These are phyloP conservation scores for Brachionus sp. DNA, from an alignment of 1,140 invertebrate species.

Conservation along the genomic window DNA sequence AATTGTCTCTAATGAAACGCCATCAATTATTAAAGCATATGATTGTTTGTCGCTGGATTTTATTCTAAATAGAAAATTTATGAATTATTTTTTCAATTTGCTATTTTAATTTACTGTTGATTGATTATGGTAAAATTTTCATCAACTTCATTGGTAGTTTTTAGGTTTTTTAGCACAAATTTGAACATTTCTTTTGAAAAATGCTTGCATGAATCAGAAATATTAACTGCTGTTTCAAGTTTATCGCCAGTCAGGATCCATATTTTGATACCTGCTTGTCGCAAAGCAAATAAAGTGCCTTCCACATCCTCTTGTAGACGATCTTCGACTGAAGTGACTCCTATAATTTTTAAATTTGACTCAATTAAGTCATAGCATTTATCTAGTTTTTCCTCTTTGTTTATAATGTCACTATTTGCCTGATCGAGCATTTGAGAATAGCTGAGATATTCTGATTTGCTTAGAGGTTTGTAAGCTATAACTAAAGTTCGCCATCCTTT, in stretches of 20 bases:
- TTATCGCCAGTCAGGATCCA: slow-evolving; percentile 46
- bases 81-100: no score
- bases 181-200: slow-evolving; percentile 55
- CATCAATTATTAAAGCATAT: slow-evolving; percentile 30
- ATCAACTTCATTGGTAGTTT: slow-evolving; percentile 53
- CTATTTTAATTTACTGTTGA: slow-evolving; percentile 10
- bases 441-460: not conserved
- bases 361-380: slow-evolving; percentile 86
- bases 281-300: slow-evolving; percentile 69
- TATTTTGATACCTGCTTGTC: slow-evolving; percentile 49
- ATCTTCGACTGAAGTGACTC: slow-evolving; percentile 95
- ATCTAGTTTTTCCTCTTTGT: slow-evolving; percentile 15
- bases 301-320: slow-evolving; percentile 99
- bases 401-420: slow-evolving; percentile 33
- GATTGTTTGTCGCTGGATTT: not conserved
- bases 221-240: slow-evolving; percentile 44
- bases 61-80: not conserved
- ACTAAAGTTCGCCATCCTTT: slow-evolving; percentile 43
- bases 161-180: slow-evolving; percentile 53
- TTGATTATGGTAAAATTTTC: slow-evolving; percentile 37
- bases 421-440: not conserved
- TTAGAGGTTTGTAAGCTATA: slow-evolving; percentile 6
- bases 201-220: slow-evolving; percentile 32
- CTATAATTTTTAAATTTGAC: slow-evolving; percentile 73
- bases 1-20: not conserved